Percentiles rank a stretch among this genome's conserved stretches.
Evolutionary conservation across 2,888 invertebrate species (phyloP).

Genomic region (Leucophora obtusa): DNA sequence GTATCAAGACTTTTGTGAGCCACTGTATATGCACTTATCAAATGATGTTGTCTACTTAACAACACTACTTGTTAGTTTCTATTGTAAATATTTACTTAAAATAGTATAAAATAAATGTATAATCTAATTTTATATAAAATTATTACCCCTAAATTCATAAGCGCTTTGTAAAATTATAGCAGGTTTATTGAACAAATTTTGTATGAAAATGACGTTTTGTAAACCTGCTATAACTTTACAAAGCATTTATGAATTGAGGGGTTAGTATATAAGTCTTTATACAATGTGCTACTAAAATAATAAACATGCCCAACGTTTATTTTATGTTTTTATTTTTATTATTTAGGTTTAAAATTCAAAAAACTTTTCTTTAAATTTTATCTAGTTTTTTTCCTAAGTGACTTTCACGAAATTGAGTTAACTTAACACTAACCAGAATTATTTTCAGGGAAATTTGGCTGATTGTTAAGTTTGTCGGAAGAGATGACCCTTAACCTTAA

Average conservation of each 20-base stretch:
- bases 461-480: no score
- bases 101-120: slow-evolving; percentile 16
- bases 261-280: slow-evolving; percentile 15
- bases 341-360: background rate
- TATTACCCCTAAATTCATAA: no score
- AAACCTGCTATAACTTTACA: no score
- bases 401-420: background rate
- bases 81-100: slow-evolving; percentile 32
- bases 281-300: slow-evolving; percentile 22
- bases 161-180: no score
- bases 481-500: no score
- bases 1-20: no score
- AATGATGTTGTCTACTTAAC: slow-evolving; percentile 2
- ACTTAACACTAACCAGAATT: no score
- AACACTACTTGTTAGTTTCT: slow-evolving; percentile 12
- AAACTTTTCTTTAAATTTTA: background rate
- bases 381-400: background rate
- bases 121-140: slow-evolving; percentile 26
- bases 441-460: no score
- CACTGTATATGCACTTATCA: background rate
- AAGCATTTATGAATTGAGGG: no score
- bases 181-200: no score
- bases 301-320: background rate
- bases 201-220: no score
- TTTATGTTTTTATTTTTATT: background rate